Conservation (phyloP, 64 coral and sea anemone genomes). For the Pachyseris speciosa region DNA sequence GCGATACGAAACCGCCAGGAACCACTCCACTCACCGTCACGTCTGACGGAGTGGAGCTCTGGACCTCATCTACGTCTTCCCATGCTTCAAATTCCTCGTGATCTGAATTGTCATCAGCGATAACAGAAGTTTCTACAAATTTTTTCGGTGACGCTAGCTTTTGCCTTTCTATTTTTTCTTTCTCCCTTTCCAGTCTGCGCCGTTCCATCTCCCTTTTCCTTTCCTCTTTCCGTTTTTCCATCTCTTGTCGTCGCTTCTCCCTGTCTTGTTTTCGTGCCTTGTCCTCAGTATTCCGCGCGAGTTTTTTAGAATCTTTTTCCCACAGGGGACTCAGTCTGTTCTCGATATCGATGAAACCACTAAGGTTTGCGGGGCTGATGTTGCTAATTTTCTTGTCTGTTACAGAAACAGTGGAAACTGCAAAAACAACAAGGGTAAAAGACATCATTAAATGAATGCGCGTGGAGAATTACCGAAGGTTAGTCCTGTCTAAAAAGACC, state of each 20-base stretch:
- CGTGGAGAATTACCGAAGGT: no score
- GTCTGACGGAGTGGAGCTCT: conserved; percentile 16
- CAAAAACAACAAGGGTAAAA: neutral
- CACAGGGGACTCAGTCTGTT: neutral
- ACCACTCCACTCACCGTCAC: neutral
- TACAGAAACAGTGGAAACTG: neutral
- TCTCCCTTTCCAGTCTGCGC: conserved; percentile 66
- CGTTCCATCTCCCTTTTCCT: conserved; percentile 82
- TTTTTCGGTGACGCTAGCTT: conserved; percentile 37
- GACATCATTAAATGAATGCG: neutral
- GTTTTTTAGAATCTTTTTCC: neutral
- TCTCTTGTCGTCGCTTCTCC: conserved; percentile 65
- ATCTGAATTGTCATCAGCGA: conserved; percentile 3
- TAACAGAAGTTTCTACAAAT: conserved; percentile 5
- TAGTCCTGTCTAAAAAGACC: no score
- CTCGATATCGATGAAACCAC: conserved; percentile 18
- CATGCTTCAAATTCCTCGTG: conserved; percentile 46
- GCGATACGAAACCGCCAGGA: neutral
- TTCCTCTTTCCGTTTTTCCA: conserved; percentile 80
- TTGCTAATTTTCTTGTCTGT: conserved; percentile 39
- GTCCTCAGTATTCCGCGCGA: neutral
- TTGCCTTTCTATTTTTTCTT: conserved; percentile 6
- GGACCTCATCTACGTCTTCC: conserved; percentile 18
- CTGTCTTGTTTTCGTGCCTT: conserved; percentile 27
- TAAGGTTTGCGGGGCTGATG: conserved; percentile 13